Percentiles rank a stretch among this genome's conserved stretches.
phyloP scores from a whole-genome alignment of 2,888 invertebrate species.

The Thereva unica region DNA sequence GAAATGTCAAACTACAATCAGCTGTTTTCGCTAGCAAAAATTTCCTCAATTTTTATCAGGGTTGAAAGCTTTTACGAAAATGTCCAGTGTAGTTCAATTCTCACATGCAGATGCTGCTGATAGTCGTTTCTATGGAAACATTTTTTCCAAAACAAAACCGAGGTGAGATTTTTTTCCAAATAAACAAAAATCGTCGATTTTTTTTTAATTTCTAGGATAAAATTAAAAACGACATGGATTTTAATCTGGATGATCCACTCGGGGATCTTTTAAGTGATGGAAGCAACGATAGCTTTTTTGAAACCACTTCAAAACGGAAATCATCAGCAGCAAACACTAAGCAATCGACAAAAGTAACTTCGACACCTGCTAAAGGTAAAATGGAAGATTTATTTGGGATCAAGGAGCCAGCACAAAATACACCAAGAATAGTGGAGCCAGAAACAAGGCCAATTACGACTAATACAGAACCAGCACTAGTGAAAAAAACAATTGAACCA shows the following conservation, averaged over 20 bases:
- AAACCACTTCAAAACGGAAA: conserved; percentile 51
- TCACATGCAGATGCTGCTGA: too few species aligned
- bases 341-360: conserved; percentile 26
- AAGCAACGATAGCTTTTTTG: conserved; percentile 74
- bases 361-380: conserved; percentile 46
- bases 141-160: too few species aligned
- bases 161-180: too few species aligned
- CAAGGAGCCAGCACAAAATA: conserved; percentile 45
- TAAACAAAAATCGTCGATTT: background rate
- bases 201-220: background rate
- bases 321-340: conserved; percentile 32
- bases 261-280: conserved; percentile 70
- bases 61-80: too few species aligned
- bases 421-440: conserved; percentile 41
- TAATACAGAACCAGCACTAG: background rate
- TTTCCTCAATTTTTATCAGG: too few species aligned
- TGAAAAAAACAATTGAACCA: background rate
- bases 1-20: too few species aligned
- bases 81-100: too few species aligned
- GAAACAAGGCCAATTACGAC: conserved; percentile 41
- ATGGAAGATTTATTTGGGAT: conserved; percentile 57
- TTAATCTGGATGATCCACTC: conserved; percentile 66
- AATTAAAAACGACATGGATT: conserved; percentile 57
- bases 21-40: too few species aligned
- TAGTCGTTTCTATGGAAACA: too few species aligned